Evolutionary conservation across 2,113 vertebrate genomes (phyloP).

Genomic region (Hirundichthys speculiger): DNA sequence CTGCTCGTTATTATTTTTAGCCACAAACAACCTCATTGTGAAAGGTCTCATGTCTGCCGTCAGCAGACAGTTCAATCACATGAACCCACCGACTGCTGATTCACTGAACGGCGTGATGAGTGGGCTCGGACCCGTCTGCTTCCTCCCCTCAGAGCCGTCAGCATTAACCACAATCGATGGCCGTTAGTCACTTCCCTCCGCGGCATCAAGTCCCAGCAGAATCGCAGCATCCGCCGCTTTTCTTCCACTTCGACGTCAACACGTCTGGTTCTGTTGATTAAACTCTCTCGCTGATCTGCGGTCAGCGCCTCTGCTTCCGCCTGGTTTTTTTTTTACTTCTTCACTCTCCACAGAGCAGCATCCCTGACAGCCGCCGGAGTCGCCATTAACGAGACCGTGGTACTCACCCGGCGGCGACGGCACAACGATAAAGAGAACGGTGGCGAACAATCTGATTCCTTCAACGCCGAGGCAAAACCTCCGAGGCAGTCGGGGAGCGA

Average conservation of each 20-base stretch:
- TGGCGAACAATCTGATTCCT: constrained; percentile 9
- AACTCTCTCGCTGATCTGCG: constrained; percentile 33
- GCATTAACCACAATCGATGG: constrained; percentile 35
- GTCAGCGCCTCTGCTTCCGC: constrained; percentile 7
- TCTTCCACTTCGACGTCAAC: not conserved
- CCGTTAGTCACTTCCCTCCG: constrained; percentile 28
- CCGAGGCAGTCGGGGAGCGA: constrained; percentile 11
- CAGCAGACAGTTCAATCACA: constrained; percentile 19
- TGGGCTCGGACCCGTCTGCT: constrained; percentile 1
- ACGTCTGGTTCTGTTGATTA: constrained; percentile 22
- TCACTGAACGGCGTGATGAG: constrained; percentile 1
- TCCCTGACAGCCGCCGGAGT: constrained; percentile 1
- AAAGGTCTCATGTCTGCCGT: constrained; percentile 18
- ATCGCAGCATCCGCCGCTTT: constrained; percentile 5
- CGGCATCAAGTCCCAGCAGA: constrained; percentile 9
- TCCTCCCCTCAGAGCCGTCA: constrained; percentile 24
- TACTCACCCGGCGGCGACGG: constrained; percentile 23
- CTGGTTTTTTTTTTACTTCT: too few relatives aligned
- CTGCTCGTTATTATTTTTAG: not conserved
- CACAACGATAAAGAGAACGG: constrained; percentile 30
- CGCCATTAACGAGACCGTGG: not conserved
- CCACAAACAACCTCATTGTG: not conserved
- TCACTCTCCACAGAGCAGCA: too few relatives aligned
- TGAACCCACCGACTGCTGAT: constrained; percentile 22
- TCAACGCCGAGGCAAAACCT: constrained; percentile 21